Conservation (phyloP, 2,797 vertebrate genomes). For the Parambassis ranga region DNA sequence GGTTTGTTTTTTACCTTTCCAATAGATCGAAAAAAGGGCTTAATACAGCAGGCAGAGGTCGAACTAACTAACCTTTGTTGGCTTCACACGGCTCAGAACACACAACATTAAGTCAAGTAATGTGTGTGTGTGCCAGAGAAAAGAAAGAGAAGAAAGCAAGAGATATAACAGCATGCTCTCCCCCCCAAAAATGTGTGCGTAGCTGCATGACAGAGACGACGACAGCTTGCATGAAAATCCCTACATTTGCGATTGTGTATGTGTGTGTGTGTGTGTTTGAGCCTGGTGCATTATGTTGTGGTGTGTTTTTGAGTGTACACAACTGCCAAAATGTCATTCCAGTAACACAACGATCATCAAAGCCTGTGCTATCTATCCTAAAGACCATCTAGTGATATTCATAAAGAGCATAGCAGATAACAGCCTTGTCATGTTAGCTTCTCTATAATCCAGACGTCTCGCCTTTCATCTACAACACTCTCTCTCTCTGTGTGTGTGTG, state of each 20-base stretch:
- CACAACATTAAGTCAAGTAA: conserved; percentile 21
- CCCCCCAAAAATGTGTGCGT: conserved; percentile 23
- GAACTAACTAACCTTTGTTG: conserved; percentile 56
- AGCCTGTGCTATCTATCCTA: conserved; percentile 71
- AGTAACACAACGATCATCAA: conserved; percentile 73
- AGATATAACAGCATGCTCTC: conserved; percentile 43
- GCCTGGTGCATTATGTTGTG: conserved; percentile 59
- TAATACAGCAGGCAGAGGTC: conserved; percentile 62
- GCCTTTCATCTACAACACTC: conserved; percentile 67
- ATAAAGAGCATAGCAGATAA: conserved; percentile 83
- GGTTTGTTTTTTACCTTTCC: conserved; percentile 61
- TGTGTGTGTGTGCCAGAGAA: conserved; percentile 18
- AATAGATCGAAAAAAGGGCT: conserved; percentile 58
- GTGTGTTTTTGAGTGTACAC: conserved; percentile 59
- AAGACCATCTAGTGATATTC: conserved; percentile 79
- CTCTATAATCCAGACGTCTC: conserved; percentile 70
- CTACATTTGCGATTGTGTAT: conserved; percentile 50
- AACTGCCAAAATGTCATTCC: conserved; percentile 75
- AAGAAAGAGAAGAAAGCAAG: conserved; percentile 31
- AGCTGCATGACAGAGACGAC: conserved; percentile 32
- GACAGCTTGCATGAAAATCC: conserved; percentile 71
- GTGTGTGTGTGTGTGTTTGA: conserved; percentile 46
- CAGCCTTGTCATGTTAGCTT: conserved; percentile 76
- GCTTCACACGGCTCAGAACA: conserved; percentile 40
- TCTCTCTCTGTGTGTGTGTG: not conserved